phyloP scores from a whole-genome alignment of 2,797 vertebrate genomes.

The Coregonus sp. region DNA sequence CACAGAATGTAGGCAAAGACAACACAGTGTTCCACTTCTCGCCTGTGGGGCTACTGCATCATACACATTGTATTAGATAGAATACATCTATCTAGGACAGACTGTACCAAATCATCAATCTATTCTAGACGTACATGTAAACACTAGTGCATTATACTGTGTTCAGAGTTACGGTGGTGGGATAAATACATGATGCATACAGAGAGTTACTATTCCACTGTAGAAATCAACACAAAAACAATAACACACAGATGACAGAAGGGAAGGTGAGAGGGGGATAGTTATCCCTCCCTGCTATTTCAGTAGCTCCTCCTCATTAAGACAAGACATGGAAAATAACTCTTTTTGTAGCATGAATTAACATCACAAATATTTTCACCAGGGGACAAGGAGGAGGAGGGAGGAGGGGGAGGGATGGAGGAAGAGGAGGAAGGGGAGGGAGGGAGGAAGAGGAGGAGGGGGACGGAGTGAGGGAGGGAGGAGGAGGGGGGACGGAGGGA shows the following conservation, averaged over 20 bases:
- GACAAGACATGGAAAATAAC: background rate
- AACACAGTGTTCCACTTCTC: background rate
- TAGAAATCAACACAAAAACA: no score
- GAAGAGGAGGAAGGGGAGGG: background rate
- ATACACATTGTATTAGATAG: background rate
- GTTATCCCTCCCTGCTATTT: background rate
- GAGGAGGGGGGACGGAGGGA: background rate
- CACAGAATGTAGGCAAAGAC: background rate
- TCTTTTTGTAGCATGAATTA: background rate
- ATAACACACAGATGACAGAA: background rate
- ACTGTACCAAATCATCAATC: background rate
- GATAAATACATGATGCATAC: no score
- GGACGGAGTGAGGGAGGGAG: no score
- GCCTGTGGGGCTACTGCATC: background rate
- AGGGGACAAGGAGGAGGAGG: background rate
- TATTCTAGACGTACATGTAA: background rate
- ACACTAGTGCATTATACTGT: no score
- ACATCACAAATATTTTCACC: background rate
- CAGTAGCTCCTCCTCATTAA: background rate
- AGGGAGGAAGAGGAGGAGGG: background rate
- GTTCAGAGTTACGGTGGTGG: no score
- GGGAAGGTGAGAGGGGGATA: background rate
- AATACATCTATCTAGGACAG: no score
- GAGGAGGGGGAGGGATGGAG: background rate
- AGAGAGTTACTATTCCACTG: no score